Evolutionary conservation across 2,888 invertebrate species (phyloP).

Genomic region (Leptogaster cylindrica): DNA sequence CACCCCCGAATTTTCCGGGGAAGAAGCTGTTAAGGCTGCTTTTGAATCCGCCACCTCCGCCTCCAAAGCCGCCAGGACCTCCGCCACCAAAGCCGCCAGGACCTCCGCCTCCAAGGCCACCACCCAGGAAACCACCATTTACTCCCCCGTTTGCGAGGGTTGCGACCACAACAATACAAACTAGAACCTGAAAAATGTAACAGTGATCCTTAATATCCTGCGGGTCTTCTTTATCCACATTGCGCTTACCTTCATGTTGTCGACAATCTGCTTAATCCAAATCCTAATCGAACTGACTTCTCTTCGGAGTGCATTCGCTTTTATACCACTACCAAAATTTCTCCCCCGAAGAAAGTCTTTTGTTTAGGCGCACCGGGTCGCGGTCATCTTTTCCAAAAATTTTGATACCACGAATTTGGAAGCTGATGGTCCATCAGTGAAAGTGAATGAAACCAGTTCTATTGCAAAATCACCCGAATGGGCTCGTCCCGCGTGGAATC

Average conservation of each 20-base stretch:
- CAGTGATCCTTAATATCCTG: neutral
- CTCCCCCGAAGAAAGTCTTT: neutral
- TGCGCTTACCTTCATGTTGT: conserved; percentile 13
- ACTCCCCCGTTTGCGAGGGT: conserved; percentile 4
- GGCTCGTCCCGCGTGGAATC: conserved; percentile 5
- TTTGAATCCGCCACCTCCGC: neutral
- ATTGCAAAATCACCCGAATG: conserved; percentile 15
- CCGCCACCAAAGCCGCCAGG: conserved; percentile 6
- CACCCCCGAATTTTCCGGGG: neutral
- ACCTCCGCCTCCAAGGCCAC: conserved; percentile 16
- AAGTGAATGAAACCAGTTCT: conserved; percentile 32
- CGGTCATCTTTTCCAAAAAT: conserved; percentile 8
- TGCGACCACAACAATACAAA: neutral
- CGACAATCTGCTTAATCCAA: neutral
- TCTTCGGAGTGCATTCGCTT: conserved; percentile 1
- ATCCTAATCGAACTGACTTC: conserved; percentile 26
- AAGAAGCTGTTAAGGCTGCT: conserved; percentile 20
- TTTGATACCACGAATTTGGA: neutral
- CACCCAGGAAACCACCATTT: neutral
- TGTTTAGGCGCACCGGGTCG: conserved; percentile 10
- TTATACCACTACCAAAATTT: conserved; percentile 20
- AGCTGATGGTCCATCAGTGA: neutral
- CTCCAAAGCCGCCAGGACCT: neutral
- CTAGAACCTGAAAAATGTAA: neutral
- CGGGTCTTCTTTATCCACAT: neutral